Evolutionary conservation across 1,140 invertebrate species (phyloP).

Genomic region (Delia radicum): DNA sequence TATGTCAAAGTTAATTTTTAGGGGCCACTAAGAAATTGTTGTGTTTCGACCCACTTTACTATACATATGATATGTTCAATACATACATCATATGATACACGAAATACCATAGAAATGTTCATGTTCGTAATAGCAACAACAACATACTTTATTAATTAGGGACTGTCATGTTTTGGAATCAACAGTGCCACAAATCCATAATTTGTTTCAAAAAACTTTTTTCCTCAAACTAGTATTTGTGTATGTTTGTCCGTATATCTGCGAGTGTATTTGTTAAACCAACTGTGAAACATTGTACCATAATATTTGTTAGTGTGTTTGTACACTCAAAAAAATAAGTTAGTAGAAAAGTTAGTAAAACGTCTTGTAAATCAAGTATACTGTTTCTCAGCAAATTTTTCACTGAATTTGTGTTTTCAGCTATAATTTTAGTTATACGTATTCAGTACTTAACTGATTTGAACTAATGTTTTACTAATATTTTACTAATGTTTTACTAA

Average conservation of each 20-base stretch:
- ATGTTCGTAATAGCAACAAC: background rate
- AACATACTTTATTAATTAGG: constrained; percentile 21
- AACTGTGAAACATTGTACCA: constrained; percentile 5
- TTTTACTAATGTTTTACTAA: too few relatives aligned
- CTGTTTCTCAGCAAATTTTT: too few relatives aligned
- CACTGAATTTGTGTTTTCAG: too few relatives aligned
- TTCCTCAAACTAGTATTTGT: background rate
- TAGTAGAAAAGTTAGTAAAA: background rate
- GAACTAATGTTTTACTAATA: too few relatives aligned
- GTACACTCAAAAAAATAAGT: too few relatives aligned
- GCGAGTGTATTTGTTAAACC: background rate
- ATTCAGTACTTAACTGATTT: too few relatives aligned
- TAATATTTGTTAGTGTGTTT: background rate
- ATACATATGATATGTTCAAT: too few relatives aligned
- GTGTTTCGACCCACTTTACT: too few relatives aligned
- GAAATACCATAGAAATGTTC: background rate
- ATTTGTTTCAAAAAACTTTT: background rate
- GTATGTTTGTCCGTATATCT: background rate
- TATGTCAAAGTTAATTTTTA: too few relatives aligned
- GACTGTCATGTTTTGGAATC: constrained; percentile 14
- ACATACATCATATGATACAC: background rate
- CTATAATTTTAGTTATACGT: too few relatives aligned
- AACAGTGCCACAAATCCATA: constrained; percentile 20
- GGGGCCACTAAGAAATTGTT: too few relatives aligned
- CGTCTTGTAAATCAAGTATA: too few relatives aligned